Conservation (phyloP, 2,113 vertebrate species). For the Pao palembangensis region DNA sequence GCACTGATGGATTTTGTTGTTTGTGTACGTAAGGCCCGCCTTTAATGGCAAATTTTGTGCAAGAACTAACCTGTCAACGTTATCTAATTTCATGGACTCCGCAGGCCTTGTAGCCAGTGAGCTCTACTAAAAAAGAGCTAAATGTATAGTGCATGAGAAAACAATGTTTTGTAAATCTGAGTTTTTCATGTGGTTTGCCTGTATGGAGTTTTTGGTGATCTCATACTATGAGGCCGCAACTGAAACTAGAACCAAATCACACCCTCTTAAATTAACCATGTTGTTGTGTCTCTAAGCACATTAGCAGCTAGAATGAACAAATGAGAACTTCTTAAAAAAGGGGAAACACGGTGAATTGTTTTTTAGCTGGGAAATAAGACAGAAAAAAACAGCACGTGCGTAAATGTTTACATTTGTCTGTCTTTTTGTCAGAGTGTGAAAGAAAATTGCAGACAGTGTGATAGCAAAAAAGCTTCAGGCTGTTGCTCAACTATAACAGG, state of each 20-base stretch:
- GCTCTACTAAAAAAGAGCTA: neutral
- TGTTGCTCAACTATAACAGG: slow-evolving; percentile 10
- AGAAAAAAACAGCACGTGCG: neutral
- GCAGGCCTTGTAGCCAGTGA: neutral
- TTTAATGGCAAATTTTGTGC: slow-evolving; percentile 4
- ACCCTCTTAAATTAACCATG: slow-evolving; percentile 29
- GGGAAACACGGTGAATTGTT: no score
- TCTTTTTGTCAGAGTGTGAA: slow-evolving; percentile 9
- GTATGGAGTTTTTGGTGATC: no score
- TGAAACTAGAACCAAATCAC: slow-evolving; percentile 7
- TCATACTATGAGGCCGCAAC: no score
- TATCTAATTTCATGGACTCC: neutral
- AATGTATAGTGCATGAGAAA: no score
- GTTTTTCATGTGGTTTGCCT: no score
- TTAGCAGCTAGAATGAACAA: neutral
- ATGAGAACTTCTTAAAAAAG: neutral
- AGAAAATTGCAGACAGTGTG: slow-evolving; percentile 15
- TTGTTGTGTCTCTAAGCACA: slow-evolving; percentile 4
- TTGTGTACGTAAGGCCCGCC: neutral
- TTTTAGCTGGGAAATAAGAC: neutral
- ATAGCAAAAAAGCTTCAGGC: slow-evolving; percentile 22
- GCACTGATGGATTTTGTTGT: slow-evolving; percentile 21
- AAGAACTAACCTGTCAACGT: slow-evolving; percentile 7
- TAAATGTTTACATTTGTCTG: slow-evolving; percentile 26
- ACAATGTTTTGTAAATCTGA: no score